phyloP scores from a whole-genome alignment of 2,888 invertebrate species.

The Coecobrya sp. region DNA sequence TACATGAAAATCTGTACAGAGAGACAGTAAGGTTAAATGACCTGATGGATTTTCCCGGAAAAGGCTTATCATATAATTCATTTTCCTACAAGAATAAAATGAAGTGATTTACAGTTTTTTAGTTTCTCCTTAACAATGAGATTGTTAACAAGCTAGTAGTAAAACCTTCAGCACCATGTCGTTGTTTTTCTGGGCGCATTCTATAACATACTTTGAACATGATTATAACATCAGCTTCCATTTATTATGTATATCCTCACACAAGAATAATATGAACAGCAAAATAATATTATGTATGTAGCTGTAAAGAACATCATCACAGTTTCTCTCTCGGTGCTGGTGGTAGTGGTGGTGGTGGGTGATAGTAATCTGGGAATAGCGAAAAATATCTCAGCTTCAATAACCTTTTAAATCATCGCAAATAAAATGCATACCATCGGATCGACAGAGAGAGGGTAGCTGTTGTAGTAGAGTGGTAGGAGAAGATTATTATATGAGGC shows the following conservation, averaged over 20 bases:
- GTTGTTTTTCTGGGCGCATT: background rate
- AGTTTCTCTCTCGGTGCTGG: background rate
- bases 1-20: background rate
- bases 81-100: background rate
- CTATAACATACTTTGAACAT: conserved; percentile 25
- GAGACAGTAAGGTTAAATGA: conserved; percentile 26
- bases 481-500: background rate
- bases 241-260: background rate
- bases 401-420: conserved; percentile 55
- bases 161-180: background rate
- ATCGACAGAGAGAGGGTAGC: background rate
- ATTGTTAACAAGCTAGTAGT: conserved; percentile 13
- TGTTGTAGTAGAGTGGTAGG: background rate
- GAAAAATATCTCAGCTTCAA: conserved; percentile 52
- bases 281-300: conserved; percentile 17
- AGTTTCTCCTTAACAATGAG: conserved; percentile 50
- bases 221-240: background rate
- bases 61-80: background rate
- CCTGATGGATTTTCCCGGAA: background rate
- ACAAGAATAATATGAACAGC: background rate
- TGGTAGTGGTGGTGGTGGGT: background rate
- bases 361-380: conserved; percentile 23
- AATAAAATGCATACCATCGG: background rate
- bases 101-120: conserved; percentile 32
- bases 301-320: background rate